Conservation (phyloP, 2,113 vertebrate species). For the Saguinus midas region DNA sequence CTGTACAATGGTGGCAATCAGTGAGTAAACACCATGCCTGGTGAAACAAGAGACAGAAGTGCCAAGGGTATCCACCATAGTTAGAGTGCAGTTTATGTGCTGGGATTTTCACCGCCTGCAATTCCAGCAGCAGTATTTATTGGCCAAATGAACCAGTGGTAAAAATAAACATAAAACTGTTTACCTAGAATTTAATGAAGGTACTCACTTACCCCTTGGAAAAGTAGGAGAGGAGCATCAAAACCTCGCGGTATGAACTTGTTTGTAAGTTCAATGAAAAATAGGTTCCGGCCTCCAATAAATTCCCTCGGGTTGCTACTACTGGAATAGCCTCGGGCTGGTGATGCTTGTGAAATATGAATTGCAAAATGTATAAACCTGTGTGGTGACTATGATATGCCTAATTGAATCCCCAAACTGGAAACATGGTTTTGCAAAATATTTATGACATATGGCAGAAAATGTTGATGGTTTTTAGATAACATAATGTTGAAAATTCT, state of each 20-base stretch:
- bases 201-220: neutral
- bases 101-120: neutral
- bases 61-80: rapidly evolving
- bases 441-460: neutral
- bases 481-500: neutral
- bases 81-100: rapidly evolving
- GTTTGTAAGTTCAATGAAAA: neutral
- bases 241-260: neutral
- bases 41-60: neutral
- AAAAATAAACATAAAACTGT: neutral
- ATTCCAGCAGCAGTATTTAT: neutral
- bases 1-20: neutral
- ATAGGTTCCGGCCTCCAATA: neutral
- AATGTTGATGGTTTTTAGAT: neutral
- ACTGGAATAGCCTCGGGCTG: neutral
- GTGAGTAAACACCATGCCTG: neutral
- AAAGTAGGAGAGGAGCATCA: neutral
- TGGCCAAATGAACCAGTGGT: neutral
- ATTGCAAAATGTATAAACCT: neutral
- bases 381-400: neutral
- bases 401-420: neutral
- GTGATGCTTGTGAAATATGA: neutral
- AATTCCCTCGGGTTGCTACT: neutral
- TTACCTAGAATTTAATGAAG: neutral
- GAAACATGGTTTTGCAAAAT: neutral